Evolutionary conservation across 2,888 invertebrate genomes (phyloP).

Genomic region (Acrobeloides nanus): DNA sequence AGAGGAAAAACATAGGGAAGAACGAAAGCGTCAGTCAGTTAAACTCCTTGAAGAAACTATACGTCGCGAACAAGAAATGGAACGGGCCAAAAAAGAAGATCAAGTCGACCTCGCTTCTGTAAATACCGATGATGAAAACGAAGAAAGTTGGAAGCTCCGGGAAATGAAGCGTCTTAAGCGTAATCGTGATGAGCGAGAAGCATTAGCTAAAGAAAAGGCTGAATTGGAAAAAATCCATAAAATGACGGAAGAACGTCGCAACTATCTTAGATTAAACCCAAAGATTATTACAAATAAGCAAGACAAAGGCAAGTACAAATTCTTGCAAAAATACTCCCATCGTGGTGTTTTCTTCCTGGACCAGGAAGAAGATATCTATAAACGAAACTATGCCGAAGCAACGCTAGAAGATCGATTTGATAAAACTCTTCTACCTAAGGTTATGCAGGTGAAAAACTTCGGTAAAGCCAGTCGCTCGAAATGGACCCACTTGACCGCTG

Average conservation of each 20-base stretch:
- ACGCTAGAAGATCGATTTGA: constrained; percentile 98
- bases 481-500: constrained; percentile 96
- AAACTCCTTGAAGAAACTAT: constrained; percentile 80
- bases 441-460: constrained; percentile 98
- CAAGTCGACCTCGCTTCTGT: constrained; percentile 42
- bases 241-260: constrained; percentile 87
- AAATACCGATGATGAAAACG: constrained; percentile 52
- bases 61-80: constrained; percentile 70
- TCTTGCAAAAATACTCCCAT: constrained; percentile 98
- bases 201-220: constrained; percentile 56
- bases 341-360: constrained; percentile 93
- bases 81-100: constrained; percentile 58
- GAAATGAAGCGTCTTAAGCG: constrained; percentile 92
- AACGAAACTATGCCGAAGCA: constrained; percentile 85
- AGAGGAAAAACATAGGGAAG: constrained; percentile 75
- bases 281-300: constrained; percentile 87
- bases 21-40: constrained; percentile 76
- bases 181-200: constrained; percentile 87
- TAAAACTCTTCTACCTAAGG: constrained; percentile 94
- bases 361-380: constrained; percentile 57
- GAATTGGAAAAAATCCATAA: constrained; percentile 76
- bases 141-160: constrained; percentile 76
- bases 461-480: constrained; percentile 96
- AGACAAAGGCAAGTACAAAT: constrained; percentile 95
- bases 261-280: constrained; percentile 81